Base-by-base conservation (phyloP, 2,113 vertebrate species). In the Ageneiosus marmoratus region DNA sequence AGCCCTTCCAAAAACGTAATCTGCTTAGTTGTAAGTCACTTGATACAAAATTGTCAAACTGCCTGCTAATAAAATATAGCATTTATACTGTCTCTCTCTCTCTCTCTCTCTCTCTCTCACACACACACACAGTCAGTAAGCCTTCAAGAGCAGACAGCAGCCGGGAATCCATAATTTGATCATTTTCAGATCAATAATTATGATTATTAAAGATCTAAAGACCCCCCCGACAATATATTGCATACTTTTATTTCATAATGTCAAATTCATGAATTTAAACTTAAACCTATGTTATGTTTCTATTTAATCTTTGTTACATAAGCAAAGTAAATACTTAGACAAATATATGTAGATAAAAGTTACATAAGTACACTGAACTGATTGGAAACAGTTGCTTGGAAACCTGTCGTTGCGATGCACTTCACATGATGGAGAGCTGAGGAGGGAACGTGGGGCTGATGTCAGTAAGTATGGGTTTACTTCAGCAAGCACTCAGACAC, bases 341-440 rank as follows among this genome's bases (percentile, higher is more conserved):
- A 44, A 32, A 41, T 80, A 32, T 20, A 55, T 58, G 79, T 69
- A 69, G 32, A 81, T 72, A 13, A 58, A 79, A 55, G 48, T 29
- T 72, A 55, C 50, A 84, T 77, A 83, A 46, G 62, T 10, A 24
- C 60, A 53, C 76, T 77, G 48, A 78, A 60, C 34, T 67, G 81
- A 86, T 84, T 85, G 48, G 76, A 72, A 79, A 67, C 78, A 9
- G 87, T 90, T 90, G 89, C 89, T 88, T 88, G 80, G 89, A 87
- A 86, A 90, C 87, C 69, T 27, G 80, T 50, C 2, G 46, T 50
- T 41, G 79, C 73, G 82, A 84, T 87, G 83, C 84, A 84, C 82
- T 87, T 75, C 55, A 85, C 67, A 74, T 83, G 73, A 81, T 84
- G 69, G 75, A 75, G 81, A 78, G 41, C n/a, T 18, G 55, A 86